Conservation (phyloP, 2,888 invertebrate genomes). For the Diarsia mendica region DNA sequence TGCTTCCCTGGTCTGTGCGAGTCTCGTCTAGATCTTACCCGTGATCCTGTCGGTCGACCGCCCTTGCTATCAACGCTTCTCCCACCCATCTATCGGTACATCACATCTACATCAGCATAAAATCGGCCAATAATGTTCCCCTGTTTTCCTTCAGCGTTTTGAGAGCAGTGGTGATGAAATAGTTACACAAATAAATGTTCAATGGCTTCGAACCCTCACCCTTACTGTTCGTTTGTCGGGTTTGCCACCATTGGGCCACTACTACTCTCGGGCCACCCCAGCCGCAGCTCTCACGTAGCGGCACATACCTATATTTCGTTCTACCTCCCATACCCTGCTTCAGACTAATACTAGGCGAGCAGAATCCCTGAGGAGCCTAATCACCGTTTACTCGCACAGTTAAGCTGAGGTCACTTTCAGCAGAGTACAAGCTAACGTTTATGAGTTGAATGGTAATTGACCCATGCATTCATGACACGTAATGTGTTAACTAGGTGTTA, state of each 20-base stretch:
- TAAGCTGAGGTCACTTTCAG: background rate
- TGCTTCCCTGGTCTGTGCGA: background rate
- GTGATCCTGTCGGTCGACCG: background rate
- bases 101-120: no score
- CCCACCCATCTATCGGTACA: no score
- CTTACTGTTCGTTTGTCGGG: no score
- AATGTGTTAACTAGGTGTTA: constrained; percentile 31
- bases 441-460: constrained; percentile 1
- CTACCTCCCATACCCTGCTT: background rate
- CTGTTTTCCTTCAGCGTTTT: no score
- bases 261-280: no score
- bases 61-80: no score
- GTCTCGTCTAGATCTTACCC: background rate
- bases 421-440: background rate
- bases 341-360: background rate
- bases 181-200: no score
- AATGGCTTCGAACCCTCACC: no score
- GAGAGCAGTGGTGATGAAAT: no score
- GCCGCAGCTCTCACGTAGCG: no score
- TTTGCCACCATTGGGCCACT: no score
- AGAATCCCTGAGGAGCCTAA: background rate
- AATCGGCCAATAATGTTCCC: no score
- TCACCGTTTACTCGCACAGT: background rate
- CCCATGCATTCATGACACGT: constrained; percentile 20
- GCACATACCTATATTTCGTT: background rate